A percentile compares a stretch with the other conserved stretches of the same genome.
Conservation (phyloP, 2,888 invertebrate species). For the Apamea epomidion region DNA sequence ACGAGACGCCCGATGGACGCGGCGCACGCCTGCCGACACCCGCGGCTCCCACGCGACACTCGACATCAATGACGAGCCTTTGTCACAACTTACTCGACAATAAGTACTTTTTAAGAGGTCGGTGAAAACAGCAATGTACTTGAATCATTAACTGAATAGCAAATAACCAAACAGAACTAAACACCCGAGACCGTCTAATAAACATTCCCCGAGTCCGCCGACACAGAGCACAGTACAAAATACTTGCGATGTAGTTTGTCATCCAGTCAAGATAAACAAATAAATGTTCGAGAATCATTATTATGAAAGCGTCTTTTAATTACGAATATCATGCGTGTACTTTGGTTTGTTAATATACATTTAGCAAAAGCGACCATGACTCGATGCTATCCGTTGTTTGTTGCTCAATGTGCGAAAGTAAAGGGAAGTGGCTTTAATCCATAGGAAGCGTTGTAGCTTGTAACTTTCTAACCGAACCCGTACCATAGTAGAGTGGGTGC, state of each 20-base stretch:
- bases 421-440: not conserved
- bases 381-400: not conserved
- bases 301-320: not conserved
- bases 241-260: not conserved
- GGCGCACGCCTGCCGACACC: constrained; percentile 2
- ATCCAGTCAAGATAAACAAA: not conserved
- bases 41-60: constrained; percentile 22
- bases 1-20: not conserved
- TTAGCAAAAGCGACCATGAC: not conserved
- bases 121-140: constrained; percentile 21
- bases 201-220: not conserved
- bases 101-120: constrained; percentile 21
- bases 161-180: not conserved
- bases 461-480: not conserved
- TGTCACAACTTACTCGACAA: constrained; percentile 20
- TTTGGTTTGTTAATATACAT: constrained; percentile 10
- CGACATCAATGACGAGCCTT: constrained; percentile 1
- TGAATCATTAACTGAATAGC: not conserved
- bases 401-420: not conserved
- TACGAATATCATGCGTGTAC: not conserved
- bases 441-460: not conserved
- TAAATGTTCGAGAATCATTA: not conserved
- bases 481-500: not conserved
- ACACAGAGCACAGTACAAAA: not conserved
- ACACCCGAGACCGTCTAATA: not conserved